Evolutionary conservation across 2,888 invertebrate species (phyloP), one percentile per base, ranked within the genome.

Genomic region (Melipona bicolor): DNA sequence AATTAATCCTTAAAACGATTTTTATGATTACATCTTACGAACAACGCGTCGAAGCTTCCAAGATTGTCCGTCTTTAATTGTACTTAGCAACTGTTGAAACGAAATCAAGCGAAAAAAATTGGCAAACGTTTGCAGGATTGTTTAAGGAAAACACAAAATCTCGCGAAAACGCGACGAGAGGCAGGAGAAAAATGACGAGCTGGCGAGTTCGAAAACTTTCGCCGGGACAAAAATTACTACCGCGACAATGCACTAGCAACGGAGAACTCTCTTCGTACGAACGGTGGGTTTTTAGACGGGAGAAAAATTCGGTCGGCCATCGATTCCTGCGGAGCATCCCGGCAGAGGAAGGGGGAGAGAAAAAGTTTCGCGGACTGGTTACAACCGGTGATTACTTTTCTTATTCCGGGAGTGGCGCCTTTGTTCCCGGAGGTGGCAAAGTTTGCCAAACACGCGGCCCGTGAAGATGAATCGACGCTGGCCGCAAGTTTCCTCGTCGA

Each of bases 361-460:
- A 49, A 71, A 77, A 79, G 69, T 83, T 79, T 77, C 65, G 50
- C 72, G 54, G 64, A 36, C 62, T 21, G 67, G 64, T 62, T 49
- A 56, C 61, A 64, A 32, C 43, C 54, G 69, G 59, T 76, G 85
- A 87, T 85, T 88, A 72, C 87, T 78, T 71, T 64, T 69, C 78
- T 88, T 83, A 81, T 56, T 68, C 71, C 27, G 64, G 78, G 32
- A 52, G 49, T 65, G 65, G 50, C 56, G 54, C 77, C 75, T 85
- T 88, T 88, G 86, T 84, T 84, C 71, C 43, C 69, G 43, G 70
- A 72, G 76, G 79, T 79, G 77, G 81, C 43, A 61, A 72, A 78
- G 59, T 81, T 88, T 61, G 50, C 61, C 64, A 71, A 82, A 50
- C 77, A 83, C 75, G 69, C 76, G 79, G 62, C 43, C 73, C 65